Base-by-base conservation (phyloP, 2,113 vertebrate species). In the Corynorhinus townsendii region DNA sequence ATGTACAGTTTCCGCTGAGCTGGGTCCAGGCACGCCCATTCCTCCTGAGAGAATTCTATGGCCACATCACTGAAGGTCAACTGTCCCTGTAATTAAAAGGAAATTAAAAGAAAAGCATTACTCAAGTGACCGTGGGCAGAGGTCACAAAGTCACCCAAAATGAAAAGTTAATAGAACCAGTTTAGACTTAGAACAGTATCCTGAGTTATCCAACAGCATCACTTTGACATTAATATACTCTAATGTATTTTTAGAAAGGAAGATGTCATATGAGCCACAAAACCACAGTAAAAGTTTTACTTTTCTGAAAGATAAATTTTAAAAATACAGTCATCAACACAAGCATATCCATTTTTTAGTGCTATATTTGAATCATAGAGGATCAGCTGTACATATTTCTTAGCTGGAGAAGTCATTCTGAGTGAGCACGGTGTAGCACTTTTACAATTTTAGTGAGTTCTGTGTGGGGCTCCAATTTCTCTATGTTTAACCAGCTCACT, bases 31-130 rank as follows among this genome's bases (percentile, higher is more conserved):
- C 69, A 79, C 1, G 56, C 69, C 84, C 45, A 73, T 33, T 86
- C 91, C n/a, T 90, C 91, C 20, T 30, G 40, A 35, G 47, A 95
- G 43, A 83, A 89, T 15, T 69, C 93, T 38, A 73, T 62, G 40
- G 40, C 54, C 85, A 92, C 81, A 47, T 90, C 89, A 54, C 26
- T 77, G 75, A 96, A 90, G 11, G 54, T 83, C 73, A 93, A 11
- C 0, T 4, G 19, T 79, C 45, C 91, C 81, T 87, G 30, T 33
- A 64, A 64, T 33, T 16, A 33, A 33, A 33, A 33, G 56, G 22
- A 59, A 59, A 59, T 59, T 59, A 62, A 66, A 66, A 66, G 28
- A 64, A 64, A 64, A 28, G 28, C 11, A 33, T 66, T 66, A 66
- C 5, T 66, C 62, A 66, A 66, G 5, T 68, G 64, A 68, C 33